A percentile compares a stretch with the other conserved stretches of the same genome.
Evolutionary conservation across 2,113 vertebrate genomes (phyloP).

Genomic region (Hippocampus barbouri): DNA sequence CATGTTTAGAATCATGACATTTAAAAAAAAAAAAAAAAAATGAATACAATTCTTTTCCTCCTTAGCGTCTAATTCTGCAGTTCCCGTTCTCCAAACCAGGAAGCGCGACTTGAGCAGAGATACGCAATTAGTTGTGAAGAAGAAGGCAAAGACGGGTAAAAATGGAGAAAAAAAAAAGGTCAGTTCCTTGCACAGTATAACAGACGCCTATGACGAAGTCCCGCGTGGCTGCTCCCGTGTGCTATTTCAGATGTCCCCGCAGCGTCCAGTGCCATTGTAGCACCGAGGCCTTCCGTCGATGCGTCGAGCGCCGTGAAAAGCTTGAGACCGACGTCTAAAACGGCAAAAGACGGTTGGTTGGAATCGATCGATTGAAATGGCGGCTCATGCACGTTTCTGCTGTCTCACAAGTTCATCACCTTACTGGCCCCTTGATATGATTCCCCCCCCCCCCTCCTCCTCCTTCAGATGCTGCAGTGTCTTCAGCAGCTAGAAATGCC

Average conservation of each 20-base stretch:
- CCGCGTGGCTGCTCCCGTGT: background rate
- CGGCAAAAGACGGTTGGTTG: conserved; percentile 24
- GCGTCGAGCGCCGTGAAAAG: conserved; percentile 15
- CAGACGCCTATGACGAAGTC: background rate
- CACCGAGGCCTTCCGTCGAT: background rate
- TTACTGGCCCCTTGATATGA: no score
- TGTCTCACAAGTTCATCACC: background rate
- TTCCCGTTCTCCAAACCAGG: conserved; percentile 27
- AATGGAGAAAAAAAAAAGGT: background rate
- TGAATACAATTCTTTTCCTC: background rate
- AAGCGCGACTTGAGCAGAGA: conserved; percentile 32
- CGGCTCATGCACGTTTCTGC: no score
- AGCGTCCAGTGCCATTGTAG: background rate
- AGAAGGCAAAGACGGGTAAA: conserved; percentile 48
- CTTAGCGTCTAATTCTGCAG: conserved; percentile 3
- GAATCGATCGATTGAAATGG: no score
- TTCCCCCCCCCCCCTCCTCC: no score
- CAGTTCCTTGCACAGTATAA: no score
- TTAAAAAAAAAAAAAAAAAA: background rate
- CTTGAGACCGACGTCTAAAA: conserved; percentile 29
- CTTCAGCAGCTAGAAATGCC: background rate
- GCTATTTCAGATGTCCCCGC: conserved; percentile 23
- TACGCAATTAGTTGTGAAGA: conserved; percentile 36
- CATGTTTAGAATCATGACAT: no score
- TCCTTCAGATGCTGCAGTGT: conserved; percentile 23